Evolutionary conservation across 2,113 vertebrate genomes (phyloP), one percentile per base, ranked within the genome.

Genomic region (Callorhinus ursinus): DNA sequence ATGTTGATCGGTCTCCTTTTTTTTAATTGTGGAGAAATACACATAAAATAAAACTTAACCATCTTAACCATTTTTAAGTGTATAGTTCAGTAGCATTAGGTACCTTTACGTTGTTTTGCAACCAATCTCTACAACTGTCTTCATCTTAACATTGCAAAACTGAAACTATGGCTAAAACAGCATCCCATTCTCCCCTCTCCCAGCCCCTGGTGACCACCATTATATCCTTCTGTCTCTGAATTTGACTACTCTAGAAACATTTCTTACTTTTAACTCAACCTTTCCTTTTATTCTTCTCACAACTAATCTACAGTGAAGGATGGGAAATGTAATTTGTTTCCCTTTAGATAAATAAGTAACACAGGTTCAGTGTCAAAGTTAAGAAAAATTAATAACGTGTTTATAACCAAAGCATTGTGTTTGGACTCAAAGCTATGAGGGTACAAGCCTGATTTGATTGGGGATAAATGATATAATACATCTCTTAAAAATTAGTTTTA

Each of bases 291-390:
- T 86, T 94, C 33, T 79, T 85, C 28, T 80, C 69, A 65, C 46
- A 59, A 33, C 31, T 69, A n/a, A 95, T 36, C 21, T 72, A 12
- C 3, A 46, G 2, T 59, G 14, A 36, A 93, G 36, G 6, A 39
- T 63, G 63, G 28, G 42, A 94, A 90, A 63, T 77, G 76, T 4
- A 53, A 79, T 83, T 89, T 81, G 33, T 87, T 93, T 90, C 36
- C 18, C 55, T 82, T 89, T 82, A 71, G 42, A 36, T 90, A 84
- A 93, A 76, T 90, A 80, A 93, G 63, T 79, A 84, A 61, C 28
- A 51, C 8, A 57, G 4, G 42, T 97, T 96, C 33, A 69, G 13
- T 94, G 3, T 79, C n/a, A 90, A 71, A 61, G 51, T 81, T 33
- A 59, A 86, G 88, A 93, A 88, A 95, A 89, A 72, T 51, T 39